Evolutionary conservation across 1,140 invertebrate genomes (phyloP), one percentile per base, ranked within the genome.

Genomic region (Pectinophora gossypiella): DNA sequence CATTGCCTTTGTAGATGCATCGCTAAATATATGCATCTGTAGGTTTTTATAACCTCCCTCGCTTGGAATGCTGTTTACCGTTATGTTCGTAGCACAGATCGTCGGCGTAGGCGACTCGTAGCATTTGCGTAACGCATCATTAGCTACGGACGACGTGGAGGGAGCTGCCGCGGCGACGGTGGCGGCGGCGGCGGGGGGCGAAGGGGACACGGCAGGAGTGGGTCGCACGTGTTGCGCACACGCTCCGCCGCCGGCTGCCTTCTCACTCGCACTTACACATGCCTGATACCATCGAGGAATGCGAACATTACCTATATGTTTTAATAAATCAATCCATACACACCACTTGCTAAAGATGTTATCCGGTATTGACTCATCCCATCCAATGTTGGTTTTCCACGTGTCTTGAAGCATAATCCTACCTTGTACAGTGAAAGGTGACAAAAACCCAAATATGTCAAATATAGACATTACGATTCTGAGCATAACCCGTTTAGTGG

Each of bases 361-460:
- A 7, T 21, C 19, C 9, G 1, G n/a, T 2, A 76, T 4, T 7
- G 16, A 13, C 6, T 67, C 53, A 43, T 84, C 73, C 78, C 78
- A 81, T 16, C 54, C 64, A 18, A 68, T 54, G 2, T 51, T 42
- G 7, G 19, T 38, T 19, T 56, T 47, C 74, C 80, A 82, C 5
- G 74, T 51, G 1, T 67, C 55, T 60, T 81, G 75, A 0, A 81
- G 15, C 6, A n/a, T n/a, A n/a, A 82, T 20, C 48, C 72, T 79
- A 1, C 48, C 19, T 10, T 44, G 44, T n/a, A 79, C 55, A 7
- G 51, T 55, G 3, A 70, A 62, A 3, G 75, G 67, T 0, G 61
- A 21, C 3, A 81, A 18, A 6, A 72, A 64, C 6, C 75, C 76
- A 7, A 75, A 43, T 6, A 69, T 72, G 52, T 82, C 73, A 53